Conservation (phyloP, 2,888 invertebrate genomes). For the Frankliniella fusca region DNA sequence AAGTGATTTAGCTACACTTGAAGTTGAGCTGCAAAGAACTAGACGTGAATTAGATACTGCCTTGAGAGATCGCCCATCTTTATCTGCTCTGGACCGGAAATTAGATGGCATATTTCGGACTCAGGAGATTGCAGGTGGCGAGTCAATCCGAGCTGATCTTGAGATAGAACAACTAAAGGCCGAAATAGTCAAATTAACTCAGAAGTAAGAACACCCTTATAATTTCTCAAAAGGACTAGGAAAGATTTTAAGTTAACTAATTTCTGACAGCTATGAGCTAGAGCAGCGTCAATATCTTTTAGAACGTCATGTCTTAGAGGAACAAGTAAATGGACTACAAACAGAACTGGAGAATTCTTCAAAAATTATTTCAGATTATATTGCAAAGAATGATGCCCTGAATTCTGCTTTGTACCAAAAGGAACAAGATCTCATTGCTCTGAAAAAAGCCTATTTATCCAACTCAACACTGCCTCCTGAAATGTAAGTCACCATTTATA, state of each 20-base stretch:
- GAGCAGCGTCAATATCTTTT: constrained; percentile 29
- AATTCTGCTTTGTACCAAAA: not conserved
- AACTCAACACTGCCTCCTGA: not conserved
- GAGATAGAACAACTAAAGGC: constrained; percentile 30
- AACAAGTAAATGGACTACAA: not conserved
- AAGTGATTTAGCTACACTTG: constrained; percentile 22
- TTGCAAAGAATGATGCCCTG: not conserved
- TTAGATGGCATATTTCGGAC: constrained; percentile 20
- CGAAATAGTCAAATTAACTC: constrained; percentile 28
- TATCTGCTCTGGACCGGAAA: constrained; percentile 27
- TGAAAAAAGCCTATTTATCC: not conserved
- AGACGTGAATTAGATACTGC: not conserved
- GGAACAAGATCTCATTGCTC: not conserved
- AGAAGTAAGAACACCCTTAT: constrained; percentile 27
- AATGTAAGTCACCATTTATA: no score
- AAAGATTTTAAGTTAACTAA: not conserved
- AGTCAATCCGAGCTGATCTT: constrained; percentile 23
- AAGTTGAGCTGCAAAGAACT: constrained; percentile 29
- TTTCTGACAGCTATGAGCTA: constrained; percentile 28
- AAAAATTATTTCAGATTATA: not conserved
- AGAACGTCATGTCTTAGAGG: not conserved
- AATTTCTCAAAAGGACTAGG: not conserved
- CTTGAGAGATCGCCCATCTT: not conserved
- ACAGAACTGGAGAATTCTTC: not conserved
- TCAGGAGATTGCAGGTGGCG: constrained; percentile 28